Conservation (phyloP, 2,113 vertebrate genomes). For the Ranitomeya imitator region DNA sequence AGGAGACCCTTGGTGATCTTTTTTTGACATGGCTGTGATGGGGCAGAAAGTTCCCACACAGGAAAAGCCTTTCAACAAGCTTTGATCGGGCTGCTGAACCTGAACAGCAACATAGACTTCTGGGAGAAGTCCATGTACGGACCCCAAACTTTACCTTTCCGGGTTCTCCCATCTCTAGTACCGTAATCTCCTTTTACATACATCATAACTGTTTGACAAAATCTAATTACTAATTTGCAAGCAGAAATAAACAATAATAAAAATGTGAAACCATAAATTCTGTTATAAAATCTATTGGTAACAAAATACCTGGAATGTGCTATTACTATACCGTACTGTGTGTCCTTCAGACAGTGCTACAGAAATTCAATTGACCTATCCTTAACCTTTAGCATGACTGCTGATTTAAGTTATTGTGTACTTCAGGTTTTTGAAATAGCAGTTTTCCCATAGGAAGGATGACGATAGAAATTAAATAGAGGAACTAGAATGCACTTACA, state of each 20-base stretch:
- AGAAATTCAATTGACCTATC: conserved; percentile 71
- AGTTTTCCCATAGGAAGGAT: conserved; percentile 58
- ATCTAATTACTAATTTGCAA: no score
- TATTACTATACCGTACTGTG: conserved; percentile 57
- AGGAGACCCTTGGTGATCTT: no score
- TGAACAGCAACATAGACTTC: no score
- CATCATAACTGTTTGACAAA: no score
- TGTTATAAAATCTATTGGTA: conserved; percentile 65
- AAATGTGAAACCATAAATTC: not conserved
- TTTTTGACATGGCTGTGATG: no score
- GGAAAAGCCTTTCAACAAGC: no score
- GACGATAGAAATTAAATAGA: conserved; percentile 69
- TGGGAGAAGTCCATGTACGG: no score
- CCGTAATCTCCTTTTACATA: no score
- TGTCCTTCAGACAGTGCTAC: conserved; percentile 66
- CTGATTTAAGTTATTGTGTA: conserved; percentile 67
- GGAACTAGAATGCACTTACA: conserved; percentile 60
- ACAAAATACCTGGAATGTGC: conserved; percentile 57
- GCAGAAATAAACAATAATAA: not conserved
- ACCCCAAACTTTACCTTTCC: no score
- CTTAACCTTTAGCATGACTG: conserved; percentile 65
- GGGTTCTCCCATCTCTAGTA: no score
- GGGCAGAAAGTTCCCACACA: no score
- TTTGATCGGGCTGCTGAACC: no score
- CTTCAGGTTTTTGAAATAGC: conserved; percentile 61